Base-by-base conservation (phyloP, 2,888 invertebrate species). In the Drosophila fungiperda region DNA sequence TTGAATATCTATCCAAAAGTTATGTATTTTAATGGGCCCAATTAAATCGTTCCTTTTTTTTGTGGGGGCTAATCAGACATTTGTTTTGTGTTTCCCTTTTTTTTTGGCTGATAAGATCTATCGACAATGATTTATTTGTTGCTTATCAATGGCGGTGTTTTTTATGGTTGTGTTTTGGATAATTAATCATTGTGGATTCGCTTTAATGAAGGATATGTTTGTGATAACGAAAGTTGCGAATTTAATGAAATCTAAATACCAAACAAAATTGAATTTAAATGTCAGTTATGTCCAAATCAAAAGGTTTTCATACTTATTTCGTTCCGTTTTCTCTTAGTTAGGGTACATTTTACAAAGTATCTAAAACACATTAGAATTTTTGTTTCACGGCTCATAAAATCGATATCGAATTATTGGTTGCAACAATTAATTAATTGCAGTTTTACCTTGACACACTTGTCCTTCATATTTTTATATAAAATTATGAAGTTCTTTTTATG, bases 91-190 rank as follows among this genome's bases (percentile, higher is more conserved):
- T 55, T 29, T 40, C 42, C n/a, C n/a, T 11, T 42, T 29, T 26
- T 29, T n/a, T n/a, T 20, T 12, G 20, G 48, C 29, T 48, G 38
- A 35, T 75, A 66, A 52, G n/a, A 45, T 15, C 15, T 7, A 4
- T 52, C 59, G 26, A 32, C n/a, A 15, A 15, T 76, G 73, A 62
- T 76, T 57, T 49, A 76, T 76, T 73, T 48, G 42, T 62, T 73
- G 61, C 53, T 60, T 55, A 67, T 55, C 36, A 59, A 66, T 53
- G 17, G 50, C 1, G 17, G 9, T 26, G 5, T 50, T n/a, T 64
- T 32, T 29, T 42, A 11, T 58, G 57, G 32, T 32, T 32, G 29
- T 1, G 26, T n/a, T 29, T 6, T 6, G n/a, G 50, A 6, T n/a
- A 29, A n/a, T 11, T 17, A 17, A n/a, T n/a, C 15, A 15, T 53